These are phyloP conservation scores for Pachliopta kotzebuea DNA, from an alignment of 2,888 invertebrate species.

Conservation along the genomic window DNA sequence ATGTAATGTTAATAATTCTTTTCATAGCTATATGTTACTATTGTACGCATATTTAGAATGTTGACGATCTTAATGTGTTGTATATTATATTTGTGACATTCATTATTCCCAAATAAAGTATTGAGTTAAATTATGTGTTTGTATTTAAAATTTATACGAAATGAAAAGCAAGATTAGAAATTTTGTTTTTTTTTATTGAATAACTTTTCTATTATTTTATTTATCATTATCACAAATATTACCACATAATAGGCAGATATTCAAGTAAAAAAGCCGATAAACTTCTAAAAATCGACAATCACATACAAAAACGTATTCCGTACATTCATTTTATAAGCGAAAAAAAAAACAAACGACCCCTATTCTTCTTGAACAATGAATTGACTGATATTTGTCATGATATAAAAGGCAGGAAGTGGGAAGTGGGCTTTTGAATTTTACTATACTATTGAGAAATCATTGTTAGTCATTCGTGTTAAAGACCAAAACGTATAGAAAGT, in stretches of 20 bases:
- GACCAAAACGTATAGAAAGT: slow-evolving; percentile 39
- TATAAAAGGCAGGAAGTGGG: slow-evolving; percentile 60
- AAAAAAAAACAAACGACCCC: slow-evolving; percentile 30
- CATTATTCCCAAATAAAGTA: slow-evolving; percentile 76
- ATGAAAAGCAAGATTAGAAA: slow-evolving; percentile 52
- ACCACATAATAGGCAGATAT: slow-evolving; percentile 64
- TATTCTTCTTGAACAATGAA: slow-evolving; percentile 37
- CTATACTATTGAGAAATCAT: slow-evolving; percentile 32
- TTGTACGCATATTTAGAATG: slow-evolving; percentile 64
- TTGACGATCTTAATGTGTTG: slow-evolving; percentile 67
- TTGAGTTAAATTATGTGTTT: slow-evolving; percentile 58
- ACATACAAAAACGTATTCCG: slow-evolving; percentile 32
- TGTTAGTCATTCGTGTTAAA: slow-evolving; percentile 36
- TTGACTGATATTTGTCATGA: slow-evolving; percentile 36
- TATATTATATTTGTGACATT: slow-evolving; percentile 66
- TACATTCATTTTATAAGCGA: slow-evolving; percentile 27
- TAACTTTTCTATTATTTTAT: slow-evolving; percentile 65
- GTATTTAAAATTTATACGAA: slow-evolving; percentile 11
- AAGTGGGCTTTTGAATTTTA: slow-evolving; percentile 47
- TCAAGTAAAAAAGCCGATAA: slow-evolving; percentile 71
- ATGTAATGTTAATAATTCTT: slow-evolving; percentile 15
- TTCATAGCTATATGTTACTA: slow-evolving; percentile 50
- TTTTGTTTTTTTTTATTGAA: slow-evolving; percentile 76
- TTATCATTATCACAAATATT: slow-evolving; percentile 73
- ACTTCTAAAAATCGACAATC: slow-evolving; percentile 59